phyloP scores from a whole-genome alignment of 2,888 invertebrate genomes.

The Oscheius myriophilus region DNA sequence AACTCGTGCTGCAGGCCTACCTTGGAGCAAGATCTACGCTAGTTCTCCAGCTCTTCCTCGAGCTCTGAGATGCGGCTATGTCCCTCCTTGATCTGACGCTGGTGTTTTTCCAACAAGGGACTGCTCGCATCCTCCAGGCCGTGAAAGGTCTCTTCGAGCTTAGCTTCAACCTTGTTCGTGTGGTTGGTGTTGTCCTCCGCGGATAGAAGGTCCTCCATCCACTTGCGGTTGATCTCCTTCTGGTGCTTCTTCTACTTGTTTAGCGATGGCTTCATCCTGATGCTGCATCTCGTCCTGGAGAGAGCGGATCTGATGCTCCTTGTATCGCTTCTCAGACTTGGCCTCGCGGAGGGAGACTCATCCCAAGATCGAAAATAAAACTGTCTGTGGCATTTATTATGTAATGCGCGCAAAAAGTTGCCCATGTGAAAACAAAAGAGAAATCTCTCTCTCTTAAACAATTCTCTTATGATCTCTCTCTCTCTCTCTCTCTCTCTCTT shows the following conservation, averaged over 20 bases:
- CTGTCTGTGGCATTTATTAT: no score
- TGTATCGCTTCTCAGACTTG: slow-evolving; percentile 67
- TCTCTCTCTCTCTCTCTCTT: no score
- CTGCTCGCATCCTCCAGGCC: slow-evolving; percentile 95
- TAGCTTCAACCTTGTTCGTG: slow-evolving; percentile 98
- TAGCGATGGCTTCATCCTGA: slow-evolving; percentile 67
- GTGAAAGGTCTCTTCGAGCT: slow-evolving; percentile 96
- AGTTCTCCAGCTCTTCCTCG: slow-evolving; percentile 98
- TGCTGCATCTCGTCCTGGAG: slow-evolving; percentile 69
- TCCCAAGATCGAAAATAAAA: slow-evolving; percentile 61
- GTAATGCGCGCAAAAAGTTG: no score
- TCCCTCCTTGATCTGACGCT: slow-evolving; percentile 99
- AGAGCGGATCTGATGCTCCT: slow-evolving; percentile 69
- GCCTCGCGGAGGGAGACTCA: slow-evolving; percentile 66
- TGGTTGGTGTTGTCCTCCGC: slow-evolving; percentile 99
- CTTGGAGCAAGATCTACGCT: slow-evolving; percentile 73
- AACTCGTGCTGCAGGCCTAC: slow-evolving; percentile 96
- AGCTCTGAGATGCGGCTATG: slow-evolving; percentile 95
- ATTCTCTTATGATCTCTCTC: no score
- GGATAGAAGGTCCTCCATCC: slow-evolving; percentile 76
- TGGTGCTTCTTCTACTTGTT: slow-evolving; percentile 74
- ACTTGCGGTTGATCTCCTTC: slow-evolving; percentile 70
- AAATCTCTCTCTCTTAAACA: no score
- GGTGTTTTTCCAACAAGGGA: slow-evolving; percentile 93
- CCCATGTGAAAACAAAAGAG: no score